Evolutionary conservation across 2,888 invertebrate species (phyloP).

Genomic region (Stramonita haemastoma): DNA sequence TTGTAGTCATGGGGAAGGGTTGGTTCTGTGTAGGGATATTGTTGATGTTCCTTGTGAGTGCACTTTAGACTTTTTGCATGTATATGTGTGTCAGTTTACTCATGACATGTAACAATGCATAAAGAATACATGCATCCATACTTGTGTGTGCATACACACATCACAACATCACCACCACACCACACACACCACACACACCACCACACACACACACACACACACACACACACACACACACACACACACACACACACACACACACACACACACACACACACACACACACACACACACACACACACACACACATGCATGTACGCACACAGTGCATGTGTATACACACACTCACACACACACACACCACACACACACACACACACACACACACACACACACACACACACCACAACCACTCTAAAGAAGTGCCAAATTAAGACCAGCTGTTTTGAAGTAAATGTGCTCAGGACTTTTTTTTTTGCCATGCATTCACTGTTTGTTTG

Average conservation of each 20-base stretch:
- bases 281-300: background rate
- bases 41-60: too few relatives aligned
- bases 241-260: background rate
- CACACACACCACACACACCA: background rate
- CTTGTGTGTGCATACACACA: background rate
- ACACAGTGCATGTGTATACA: background rate
- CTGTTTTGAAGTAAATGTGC: background rate
- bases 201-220: too few relatives aligned
- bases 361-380: background rate
- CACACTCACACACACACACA: background rate
- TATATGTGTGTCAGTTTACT: too few relatives aligned
- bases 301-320: background rate
- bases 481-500: background rate
- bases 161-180: too few relatives aligned
- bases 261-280: background rate
- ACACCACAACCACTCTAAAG: background rate
- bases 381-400: too few relatives aligned
- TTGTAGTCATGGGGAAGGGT: too few relatives aligned
- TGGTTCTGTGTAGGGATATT: too few relatives aligned
- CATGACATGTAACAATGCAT: too few relatives aligned
- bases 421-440: background rate
- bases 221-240: background rate
- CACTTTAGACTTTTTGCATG: too few relatives aligned
- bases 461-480: background rate
- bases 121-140: too few relatives aligned